Evolutionary conservation across 92 coral and sea anemone genomes (phyloP), one percentile per base, ranked within the genome.

Genomic region (Palythoa heliodiscus): DNA sequence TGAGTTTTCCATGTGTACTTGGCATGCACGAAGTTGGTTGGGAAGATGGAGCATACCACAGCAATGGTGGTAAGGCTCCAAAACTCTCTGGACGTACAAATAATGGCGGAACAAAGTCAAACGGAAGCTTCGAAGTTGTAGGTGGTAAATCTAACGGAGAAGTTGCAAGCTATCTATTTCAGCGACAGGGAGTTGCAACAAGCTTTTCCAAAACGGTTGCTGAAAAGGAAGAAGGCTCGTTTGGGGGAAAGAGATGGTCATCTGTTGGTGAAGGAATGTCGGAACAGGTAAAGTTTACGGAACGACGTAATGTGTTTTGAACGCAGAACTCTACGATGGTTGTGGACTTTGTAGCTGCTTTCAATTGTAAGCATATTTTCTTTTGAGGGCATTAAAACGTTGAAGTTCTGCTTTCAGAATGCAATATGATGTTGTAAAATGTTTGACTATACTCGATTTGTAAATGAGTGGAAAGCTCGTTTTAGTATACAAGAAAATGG

Each of bases 1-100:
- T 97, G 99, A 97, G 99, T 97, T 97, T 97, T 97, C 98, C 93
- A 97, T 97, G 99, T 92, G 99, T 97, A 88, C 98, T 97, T 93
- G 99, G 98, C 85, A 97, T 97, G 99, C 98, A 97, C 92, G 99
- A 97, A 93, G 99, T 97, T 91, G 95, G 95, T 89, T 97, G 99
- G 99, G 98, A 97, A 90, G 97, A 92, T 90, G 99, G 98, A 76
- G 91, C 97, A 88, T 97, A 94, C 94, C 96, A 89, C 82, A 89
- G 87, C 86, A 89, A 87, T 86, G 95, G 93, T 77, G 98, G 94
- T 88, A 92, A 91, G 78, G 89, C 94, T 91, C 97, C 95, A 85
- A 94, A 93, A 90, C 97, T 91, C 83, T 76, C 85, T 84, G 94
- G 98, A 85, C 85, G 95, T 86, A 87, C 82, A 79, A 91, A 89